Base-by-base conservation (phyloP, 2,113 vertebrate species). In the Colistium nudipinnis region DNA sequence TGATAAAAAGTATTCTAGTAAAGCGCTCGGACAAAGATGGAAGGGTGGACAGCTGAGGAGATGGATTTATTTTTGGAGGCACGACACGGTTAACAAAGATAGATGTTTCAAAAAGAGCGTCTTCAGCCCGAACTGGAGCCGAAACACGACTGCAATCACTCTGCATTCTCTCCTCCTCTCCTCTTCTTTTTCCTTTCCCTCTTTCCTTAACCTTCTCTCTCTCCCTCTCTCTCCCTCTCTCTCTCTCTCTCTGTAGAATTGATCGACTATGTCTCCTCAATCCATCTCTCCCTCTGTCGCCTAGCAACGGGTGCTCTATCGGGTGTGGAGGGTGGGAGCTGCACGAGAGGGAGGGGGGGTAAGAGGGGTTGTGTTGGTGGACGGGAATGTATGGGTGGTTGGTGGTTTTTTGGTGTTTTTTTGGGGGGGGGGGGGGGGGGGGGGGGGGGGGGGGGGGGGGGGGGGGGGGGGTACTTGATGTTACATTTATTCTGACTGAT, bases 281-380 rank as follows among this genome's bases (percentile, higher is more conserved):
- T 94, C 92, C 91, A 93, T 94, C 92, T 93, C 91, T 92, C 86
- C 84, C 86, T 92, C 87, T 90, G 93, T 94, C 91, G 91, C 93
- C 79, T 93, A 94, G 93, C 93, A 94, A 94, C 92, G 92, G 87
- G 89, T 89, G 89, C 89, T 92, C 91, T 92, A 90, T 92, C 77
- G 87, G 90, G 88, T 89, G 90, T 90, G 91, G 88, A 93, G 92
- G 91, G 90, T 88, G 89, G 86, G 83, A 88, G 84, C 87, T 90
- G 87, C 75, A 74, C 61, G 48, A 74, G 70, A 70, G 83, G 84
- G 78, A 65, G 85, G 49, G 61, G 62, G 83, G 69, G 70, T 76
- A 55, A 63, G 69, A 45, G 62, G 76, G 49, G 77, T 45, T 53
- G 48, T 6, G 16, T 4, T 33, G 73, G 35, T 43, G 64, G 44